Conservation (phyloP, 2,888 invertebrate genomes). For the Phytoseiulus persimilis region DNA sequence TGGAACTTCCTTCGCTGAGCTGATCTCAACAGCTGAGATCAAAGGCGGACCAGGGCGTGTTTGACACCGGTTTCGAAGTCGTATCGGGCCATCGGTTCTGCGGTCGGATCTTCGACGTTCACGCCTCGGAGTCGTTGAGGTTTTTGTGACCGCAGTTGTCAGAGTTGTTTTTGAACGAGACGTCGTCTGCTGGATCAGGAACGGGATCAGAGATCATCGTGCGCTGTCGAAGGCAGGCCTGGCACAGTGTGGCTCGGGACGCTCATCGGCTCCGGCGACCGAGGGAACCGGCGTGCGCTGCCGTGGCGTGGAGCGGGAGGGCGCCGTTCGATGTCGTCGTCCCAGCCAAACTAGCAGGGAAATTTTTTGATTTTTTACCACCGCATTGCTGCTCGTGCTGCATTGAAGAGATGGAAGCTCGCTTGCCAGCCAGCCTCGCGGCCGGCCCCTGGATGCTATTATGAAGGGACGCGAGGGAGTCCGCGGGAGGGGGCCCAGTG, state of each 20-base stretch:
- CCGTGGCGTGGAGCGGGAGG: neutral
- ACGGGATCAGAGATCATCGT: neutral
- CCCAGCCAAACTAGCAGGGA: neutral
- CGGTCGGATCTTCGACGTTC: neutral
- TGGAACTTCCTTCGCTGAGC: neutral
- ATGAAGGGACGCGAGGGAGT: constrained; percentile 39
- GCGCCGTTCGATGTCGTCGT: neutral
- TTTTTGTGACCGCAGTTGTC: neutral
- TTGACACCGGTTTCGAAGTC: neutral
- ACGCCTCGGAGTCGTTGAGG: neutral
- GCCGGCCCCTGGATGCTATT: constrained; percentile 29
- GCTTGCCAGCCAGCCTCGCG: neutral
- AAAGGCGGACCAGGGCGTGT: neutral
- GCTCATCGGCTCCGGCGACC: neutral
- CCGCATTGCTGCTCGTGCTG: constrained; percentile 30
- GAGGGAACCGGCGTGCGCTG: neutral
- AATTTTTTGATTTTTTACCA: neutral
- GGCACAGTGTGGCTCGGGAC: neutral
- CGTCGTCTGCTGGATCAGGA: neutral
- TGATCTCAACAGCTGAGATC: neutral
- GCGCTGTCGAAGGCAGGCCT: neutral
- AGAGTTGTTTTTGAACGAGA: neutral
- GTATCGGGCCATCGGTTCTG: neutral
- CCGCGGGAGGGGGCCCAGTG: constrained; percentile 32
- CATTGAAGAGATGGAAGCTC: neutral